Evolutionary conservation across 2,888 invertebrate genomes (phyloP), one percentile per base, ranked within the genome.

Genomic region (Drosophila multiciliata): DNA sequence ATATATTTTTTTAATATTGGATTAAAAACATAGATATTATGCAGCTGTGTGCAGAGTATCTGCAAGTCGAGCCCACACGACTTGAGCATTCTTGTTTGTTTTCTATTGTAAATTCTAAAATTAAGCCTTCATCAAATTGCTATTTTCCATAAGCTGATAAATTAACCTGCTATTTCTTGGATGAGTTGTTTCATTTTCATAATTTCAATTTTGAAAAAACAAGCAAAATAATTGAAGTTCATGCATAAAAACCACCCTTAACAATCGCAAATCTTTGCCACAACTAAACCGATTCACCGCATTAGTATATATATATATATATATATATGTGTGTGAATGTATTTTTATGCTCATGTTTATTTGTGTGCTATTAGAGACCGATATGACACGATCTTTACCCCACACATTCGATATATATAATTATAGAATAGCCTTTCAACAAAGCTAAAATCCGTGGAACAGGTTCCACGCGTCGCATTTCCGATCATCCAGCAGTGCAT

Each of bases 401-500:
- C 82, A 78, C 63, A 77, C 61, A 66, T 64, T 33, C 57, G 66
- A 36, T 61, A 49, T 54, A 65, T 83, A 23, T 45, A 83, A 83
- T 58, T 86, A 66, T 83, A 83, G 83, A 88, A 86, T 57, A 67
- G 69, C 64, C 76, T 84, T 75, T 75, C 60, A 60, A 60, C 62
- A 66, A 58, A 73, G 64, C 61, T 63, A n/a, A 71, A 83, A 79
- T 73, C 79, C 63, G 67, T 68, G 72, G 65, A 88, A 83, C 83
- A 83, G 83, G 83, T 83, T 88, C 83, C 86, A 60, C 63, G 78
- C 67, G 20, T 60, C 64, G 81, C 65, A 80, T 72, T 68, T 80
- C 81, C 68, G 73, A 77, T 72, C 73, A 61, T 29, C 48, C 61
- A 72, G 66, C 40, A 60, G 33, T 23, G 49, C 67, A 23, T 7